Evolutionary conservation across 1,140 invertebrate species (phyloP).

Genomic region (Chelonus insularis): DNA sequence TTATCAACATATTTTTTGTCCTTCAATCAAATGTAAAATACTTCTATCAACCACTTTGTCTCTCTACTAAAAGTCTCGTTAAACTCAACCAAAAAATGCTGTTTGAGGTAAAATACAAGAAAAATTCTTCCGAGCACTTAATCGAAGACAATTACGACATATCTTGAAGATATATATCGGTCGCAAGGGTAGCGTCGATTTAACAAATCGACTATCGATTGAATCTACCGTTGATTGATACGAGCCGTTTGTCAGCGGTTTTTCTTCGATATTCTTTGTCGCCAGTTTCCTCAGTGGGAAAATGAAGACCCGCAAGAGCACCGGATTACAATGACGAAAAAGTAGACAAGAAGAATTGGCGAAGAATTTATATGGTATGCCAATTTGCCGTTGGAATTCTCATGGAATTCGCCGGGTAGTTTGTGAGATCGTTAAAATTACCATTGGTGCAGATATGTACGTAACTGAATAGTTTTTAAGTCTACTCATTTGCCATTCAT

Average conservation of each 20-base stretch:
- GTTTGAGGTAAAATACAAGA: conserved; percentile 7
- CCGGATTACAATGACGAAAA: not conserved
- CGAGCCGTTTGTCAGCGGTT: conserved; percentile 1
- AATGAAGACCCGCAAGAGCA: conserved; percentile 1
- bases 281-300: not conserved
- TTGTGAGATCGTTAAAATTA: conserved; percentile 22
- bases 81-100: not conserved
- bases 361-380: conserved; percentile 16
- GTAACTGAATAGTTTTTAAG: not conserved
- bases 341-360: not conserved
- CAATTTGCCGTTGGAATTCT: conserved; percentile 3
- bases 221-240: not conserved
- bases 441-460: not conserved
- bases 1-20: too few relatives aligned
- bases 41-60: too few relatives aligned
- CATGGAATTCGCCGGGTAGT: conserved; percentile 21
- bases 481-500: not conserved
- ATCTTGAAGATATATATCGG: conserved; percentile 12
- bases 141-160: conserved; percentile 20
- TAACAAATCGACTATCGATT: not conserved
- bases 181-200: conserved; percentile 24
- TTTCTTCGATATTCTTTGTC: not conserved
- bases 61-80: too few relatives aligned
- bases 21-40: too few relatives aligned
- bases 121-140: conserved; percentile 14